Evolutionary conservation across 1,140 invertebrate genomes (phyloP), one percentile per base, ranked within the genome.

Genomic region (Triops cancriformis): DNA sequence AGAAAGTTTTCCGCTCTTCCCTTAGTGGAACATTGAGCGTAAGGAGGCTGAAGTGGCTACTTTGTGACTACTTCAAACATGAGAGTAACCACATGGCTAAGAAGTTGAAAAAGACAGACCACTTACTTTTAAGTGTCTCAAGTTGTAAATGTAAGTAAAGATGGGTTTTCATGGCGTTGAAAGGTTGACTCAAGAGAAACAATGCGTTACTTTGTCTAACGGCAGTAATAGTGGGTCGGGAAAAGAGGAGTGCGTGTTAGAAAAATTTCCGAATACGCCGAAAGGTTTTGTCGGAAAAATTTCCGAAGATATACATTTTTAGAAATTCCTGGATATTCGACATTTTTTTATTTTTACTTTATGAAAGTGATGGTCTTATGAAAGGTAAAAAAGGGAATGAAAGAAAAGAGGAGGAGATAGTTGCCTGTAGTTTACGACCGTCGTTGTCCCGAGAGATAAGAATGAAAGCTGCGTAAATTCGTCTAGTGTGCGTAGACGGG

Each of bases 61-160:
- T 64, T 64, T 64, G 51, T 64, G 18, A 64, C 18, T 64, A 18
- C 51, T 64, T 64, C 51, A 64, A 64, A 64, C 51, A 64, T 64
- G 51, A 64, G 51, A 64, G 51, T 23, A 64, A 64, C 51, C 51
- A 64, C 51, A 64, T 64, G 51, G 51, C 51, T 23, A 23, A 64
- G 51, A 9, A 37, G 31, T 23, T 64, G 51, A 14, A 23, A 64
- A 23, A n/a, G 51, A 64, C 23, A 37, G 51, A 64, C 51, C 51
- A 64, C 51, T 64, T 64, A n/a, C 51, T 64, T 64, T 64, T 64
- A 64, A 64, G 51, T 64, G 23, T 18, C 23, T 64, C 18, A 64
- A n/a, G n/a, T 23, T 64, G 51, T 64, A 64, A 64, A 23, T 9
- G 51, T 23, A 64, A 64, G 51, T 64, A 64, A 64, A 64, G 23